A percentile compares a stretch with the other conserved stretches of the same genome.
phyloP scores from a whole-genome alignment of 2,113 vertebrate species.

The Cyprinus carpio region DNA sequence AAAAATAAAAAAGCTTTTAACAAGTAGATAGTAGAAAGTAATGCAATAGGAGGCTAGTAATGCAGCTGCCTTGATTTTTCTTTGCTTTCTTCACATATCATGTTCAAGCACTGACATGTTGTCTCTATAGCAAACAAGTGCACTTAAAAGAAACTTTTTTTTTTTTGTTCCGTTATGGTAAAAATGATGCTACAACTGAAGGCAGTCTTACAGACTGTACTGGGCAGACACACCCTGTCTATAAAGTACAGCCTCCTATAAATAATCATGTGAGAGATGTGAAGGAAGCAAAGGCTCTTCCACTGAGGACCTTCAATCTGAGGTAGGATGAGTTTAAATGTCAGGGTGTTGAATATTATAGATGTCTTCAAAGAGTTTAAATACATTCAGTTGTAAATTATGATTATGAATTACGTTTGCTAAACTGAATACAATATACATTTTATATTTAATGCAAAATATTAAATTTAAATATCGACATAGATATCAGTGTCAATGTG shows the following conservation, averaged over 20 bases:
- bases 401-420: background rate
- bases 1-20: too few species aligned
- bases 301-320: background rate
- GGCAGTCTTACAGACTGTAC: too few species aligned
- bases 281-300: background rate
- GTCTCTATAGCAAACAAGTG: background rate
- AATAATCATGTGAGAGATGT: background rate
- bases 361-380: background rate
- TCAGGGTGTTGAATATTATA: background rate
- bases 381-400: background rate
- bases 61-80: background rate
- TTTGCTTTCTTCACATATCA: background rate
- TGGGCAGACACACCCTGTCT: background rate
- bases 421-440: too few species aligned
- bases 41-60: too few species aligned
- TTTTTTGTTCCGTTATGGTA: background rate
- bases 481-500: too few species aligned
- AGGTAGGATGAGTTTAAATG: background rate
- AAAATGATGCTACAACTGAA: too few species aligned
- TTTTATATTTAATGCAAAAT: background rate
- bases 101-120: background rate
- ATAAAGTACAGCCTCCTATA: background rate
- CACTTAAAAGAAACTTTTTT: too few species aligned
- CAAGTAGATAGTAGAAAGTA: too few species aligned
- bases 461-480: too few species aligned